Evolutionary conservation across 2,888 invertebrate genomes (phyloP), one percentile per base, ranked within the genome.

Genomic region (Strigamia maritima): DNA sequence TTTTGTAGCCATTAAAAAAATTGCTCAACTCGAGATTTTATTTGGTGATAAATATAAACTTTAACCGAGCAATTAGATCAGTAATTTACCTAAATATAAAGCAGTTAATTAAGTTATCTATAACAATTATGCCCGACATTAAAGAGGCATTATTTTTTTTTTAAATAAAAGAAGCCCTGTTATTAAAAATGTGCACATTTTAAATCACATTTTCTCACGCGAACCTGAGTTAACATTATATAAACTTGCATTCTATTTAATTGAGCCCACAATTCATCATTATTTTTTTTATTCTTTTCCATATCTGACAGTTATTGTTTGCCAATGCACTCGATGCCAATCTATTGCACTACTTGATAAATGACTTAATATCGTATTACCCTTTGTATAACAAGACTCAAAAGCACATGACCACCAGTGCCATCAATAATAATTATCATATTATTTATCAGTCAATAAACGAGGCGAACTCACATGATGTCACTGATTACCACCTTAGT

Each of bases 351-450:
- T 14, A 28, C 14, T 26, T 70, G 28, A 70, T 70, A 70, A 70
- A 70, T 70, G 70, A 70, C 70, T 70, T 70, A 70, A 70, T 70
- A 70, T 70, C 70, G 28, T n/a, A 70, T 70, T 70, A 70, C 70
- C 26, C 70, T 70, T 28, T 28, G 70, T 70, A 28, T 28, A 26
- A 70, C 60, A 65, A 65, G 60, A 65, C 60, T 65, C 7, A 24
- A 26, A n/a, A 28, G 70, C 70, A 26, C 26, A 70, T 28, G 26
- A 24, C 26, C 70, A 28, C 14, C 49, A 49, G 28, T 28, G 26
- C 70, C 70, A 70, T 70, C 70, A 70, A 70, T 70, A 70, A 28
- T 70, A 26, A 70, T 70, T 70, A 70, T 70, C 70, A 70, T 70
- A 70, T 35, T 35, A 35, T 35, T 35, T 35, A 70, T 24, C 70